A percentile compares a stretch with the other conserved stretches of the same genome.
Evolutionary conservation across 2,113 vertebrate genomes (phyloP).

Genomic region (Cavia porcellus): DNA sequence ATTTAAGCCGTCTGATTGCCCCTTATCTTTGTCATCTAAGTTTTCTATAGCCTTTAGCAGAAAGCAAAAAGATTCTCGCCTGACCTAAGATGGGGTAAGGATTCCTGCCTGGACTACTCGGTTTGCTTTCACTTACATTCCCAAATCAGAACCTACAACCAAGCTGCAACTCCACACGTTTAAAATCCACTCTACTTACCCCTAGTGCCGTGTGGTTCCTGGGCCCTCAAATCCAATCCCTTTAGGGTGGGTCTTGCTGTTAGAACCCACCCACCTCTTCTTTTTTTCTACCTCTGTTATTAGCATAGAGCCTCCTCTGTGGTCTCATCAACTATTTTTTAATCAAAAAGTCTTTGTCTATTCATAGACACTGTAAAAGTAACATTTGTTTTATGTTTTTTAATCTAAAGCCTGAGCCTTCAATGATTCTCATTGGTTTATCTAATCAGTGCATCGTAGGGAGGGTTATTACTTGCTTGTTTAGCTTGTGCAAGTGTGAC

Average conservation of each 20-base stretch:
- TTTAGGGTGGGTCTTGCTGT: neutral
- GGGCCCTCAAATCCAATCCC: neutral
- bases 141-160: slow-evolving; percentile 9
- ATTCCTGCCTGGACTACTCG: neutral
- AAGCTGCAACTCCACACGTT: neutral
- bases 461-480: slow-evolving; percentile 11
- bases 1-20: neutral
- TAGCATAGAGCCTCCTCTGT: slow-evolving; percentile 48
- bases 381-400: slow-evolving; percentile 59
- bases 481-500: neutral
- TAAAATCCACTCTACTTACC: slow-evolving; percentile 76
- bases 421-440: slow-evolving; percentile 42
- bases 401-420: slow-evolving; percentile 58
- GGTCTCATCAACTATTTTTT: slow-evolving; percentile 39
- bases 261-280: neutral
- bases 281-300: neutral
- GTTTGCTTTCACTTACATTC: neutral
- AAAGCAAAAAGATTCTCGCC: slow-evolving; percentile 20
- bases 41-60: slow-evolving; percentile 6
- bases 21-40: neutral
- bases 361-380: slow-evolving; percentile 65
- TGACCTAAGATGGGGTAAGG: neutral
- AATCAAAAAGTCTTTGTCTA: slow-evolving; percentile 77
- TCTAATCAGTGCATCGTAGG: slow-evolving; percentile 67
- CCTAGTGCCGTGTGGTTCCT: neutral